Conservation (phyloP, 2,888 invertebrate genomes). For the Oconnorella tubifera region DNA sequence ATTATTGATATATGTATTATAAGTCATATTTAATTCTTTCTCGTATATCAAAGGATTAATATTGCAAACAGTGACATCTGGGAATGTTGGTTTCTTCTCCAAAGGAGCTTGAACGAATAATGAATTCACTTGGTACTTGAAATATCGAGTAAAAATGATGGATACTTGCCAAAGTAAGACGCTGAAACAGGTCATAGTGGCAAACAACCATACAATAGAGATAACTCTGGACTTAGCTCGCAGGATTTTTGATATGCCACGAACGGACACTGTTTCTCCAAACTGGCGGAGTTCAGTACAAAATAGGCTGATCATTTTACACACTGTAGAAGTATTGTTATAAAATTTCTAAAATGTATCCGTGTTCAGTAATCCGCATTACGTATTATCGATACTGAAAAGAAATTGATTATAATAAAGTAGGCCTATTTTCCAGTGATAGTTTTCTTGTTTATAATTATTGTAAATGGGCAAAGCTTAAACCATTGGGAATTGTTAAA, state of each 20-base stretch:
- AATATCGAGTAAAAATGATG: neutral
- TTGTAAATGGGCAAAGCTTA: too few relatives aligned
- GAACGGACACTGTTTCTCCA: neutral
- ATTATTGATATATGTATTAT: too few relatives aligned
- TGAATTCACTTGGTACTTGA: neutral
- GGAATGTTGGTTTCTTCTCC: neutral
- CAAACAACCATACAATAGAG: neutral
- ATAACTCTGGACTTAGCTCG: neutral
- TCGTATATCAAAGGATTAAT: neutral
- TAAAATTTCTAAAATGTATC: too few relatives aligned
- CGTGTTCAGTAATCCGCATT: too few relatives aligned
- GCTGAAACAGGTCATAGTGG: neutral
- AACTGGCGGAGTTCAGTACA: too few relatives aligned
- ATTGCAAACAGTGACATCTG: neutral
- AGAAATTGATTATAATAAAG: too few relatives aligned
- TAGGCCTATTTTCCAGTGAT: too few relatives aligned
- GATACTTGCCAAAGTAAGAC: neutral
- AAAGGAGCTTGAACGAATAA: neutral
- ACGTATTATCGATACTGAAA: too few relatives aligned
- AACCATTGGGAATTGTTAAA: too few relatives aligned
- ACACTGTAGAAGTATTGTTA: too few relatives aligned
- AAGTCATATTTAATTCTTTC: neutral
- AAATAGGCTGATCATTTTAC: too few relatives aligned
- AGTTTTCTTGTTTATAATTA: too few relatives aligned
- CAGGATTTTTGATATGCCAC: neutral